Evolutionary conservation across 1,140 invertebrate species (phyloP).

Genomic region (Drosophila baimaii): DNA sequence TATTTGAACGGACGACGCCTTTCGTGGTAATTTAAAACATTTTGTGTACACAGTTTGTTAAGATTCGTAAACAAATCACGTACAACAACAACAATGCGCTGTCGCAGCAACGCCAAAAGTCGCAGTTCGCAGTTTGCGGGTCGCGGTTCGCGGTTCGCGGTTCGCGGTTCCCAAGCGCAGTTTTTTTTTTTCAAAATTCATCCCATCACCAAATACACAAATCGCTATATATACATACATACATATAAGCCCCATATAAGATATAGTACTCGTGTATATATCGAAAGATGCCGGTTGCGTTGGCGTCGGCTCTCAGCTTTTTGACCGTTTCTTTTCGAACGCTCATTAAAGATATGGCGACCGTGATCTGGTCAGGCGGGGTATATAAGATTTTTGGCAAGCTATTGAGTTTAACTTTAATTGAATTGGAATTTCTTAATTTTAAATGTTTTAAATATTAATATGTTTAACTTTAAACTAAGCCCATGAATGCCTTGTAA

Average conservation of each 20-base stretch:
- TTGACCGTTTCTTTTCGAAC: constrained; percentile 53
- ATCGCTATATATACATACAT: constrained; percentile 2
- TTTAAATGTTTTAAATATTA: too few species aligned
- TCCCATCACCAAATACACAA: constrained; percentile 15
- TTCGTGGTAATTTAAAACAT: constrained; percentile 76
- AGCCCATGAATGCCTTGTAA: too few species aligned
- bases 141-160: too few species aligned
- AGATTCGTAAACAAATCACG: constrained; percentile 81
- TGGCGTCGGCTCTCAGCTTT: constrained; percentile 49
- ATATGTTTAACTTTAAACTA: too few species aligned
- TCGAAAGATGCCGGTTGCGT: constrained; percentile 46
- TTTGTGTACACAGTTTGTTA: constrained; percentile 74
- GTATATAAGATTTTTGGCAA: background rate
- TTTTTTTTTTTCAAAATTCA: constrained; percentile 48
- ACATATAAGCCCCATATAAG: constrained; percentile 2
- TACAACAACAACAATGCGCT: constrained; percentile 61
- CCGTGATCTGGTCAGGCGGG: background rate
- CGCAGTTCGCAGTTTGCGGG: constrained; percentile 6
- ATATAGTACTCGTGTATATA: constrained; percentile 25
- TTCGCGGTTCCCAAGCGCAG: constrained; percentile 21
- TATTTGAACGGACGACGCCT: constrained; percentile 67
- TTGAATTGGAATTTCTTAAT: too few species aligned
- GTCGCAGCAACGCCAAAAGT: constrained; percentile 23
- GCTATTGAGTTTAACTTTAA: too few species aligned
- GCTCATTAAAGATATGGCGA: constrained; percentile 56